A percentile compares a stretch with the other conserved stretches of the same genome.
Conservation (phyloP, 2,797 vertebrate species). For the Megalops cyprinoides region DNA sequence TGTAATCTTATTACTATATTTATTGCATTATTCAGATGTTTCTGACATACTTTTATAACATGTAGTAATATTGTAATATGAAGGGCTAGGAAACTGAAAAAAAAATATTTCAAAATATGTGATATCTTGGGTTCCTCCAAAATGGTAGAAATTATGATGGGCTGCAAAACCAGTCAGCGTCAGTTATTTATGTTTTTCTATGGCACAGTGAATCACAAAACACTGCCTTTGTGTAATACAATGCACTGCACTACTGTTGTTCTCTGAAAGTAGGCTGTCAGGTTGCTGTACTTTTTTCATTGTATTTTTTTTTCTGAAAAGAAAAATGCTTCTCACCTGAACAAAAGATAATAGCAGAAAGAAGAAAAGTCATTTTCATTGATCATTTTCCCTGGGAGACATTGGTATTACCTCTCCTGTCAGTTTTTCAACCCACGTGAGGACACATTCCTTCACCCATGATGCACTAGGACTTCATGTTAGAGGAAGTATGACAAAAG, state of each 20-base stretch:
- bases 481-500: not conserved
- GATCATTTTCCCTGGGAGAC: not conserved
- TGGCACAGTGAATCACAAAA: not conserved
- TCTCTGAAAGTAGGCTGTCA: constrained; percentile 10
- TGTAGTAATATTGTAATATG: too few species aligned
- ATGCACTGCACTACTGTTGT: not conserved
- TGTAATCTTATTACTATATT: too few species aligned
- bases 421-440: not conserved
- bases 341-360: not conserved
- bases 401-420: not conserved
- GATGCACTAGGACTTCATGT: not conserved
- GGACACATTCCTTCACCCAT: not conserved
- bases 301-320: not conserved
- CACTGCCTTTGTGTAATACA: not conserved
- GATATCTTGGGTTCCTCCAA: not conserved
- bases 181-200: not conserved
- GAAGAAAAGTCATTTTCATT: not conserved
- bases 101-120: too few species aligned
- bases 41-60: too few species aligned
- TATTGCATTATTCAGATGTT: too few species aligned
- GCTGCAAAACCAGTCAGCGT: not conserved
- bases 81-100: too few species aligned
- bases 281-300: not conserved
- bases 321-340: constrained; percentile 13
- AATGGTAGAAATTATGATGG: not conserved